Conservation (phyloP, 2,113 vertebrate genomes). For the Pholis gunnellus region DNA sequence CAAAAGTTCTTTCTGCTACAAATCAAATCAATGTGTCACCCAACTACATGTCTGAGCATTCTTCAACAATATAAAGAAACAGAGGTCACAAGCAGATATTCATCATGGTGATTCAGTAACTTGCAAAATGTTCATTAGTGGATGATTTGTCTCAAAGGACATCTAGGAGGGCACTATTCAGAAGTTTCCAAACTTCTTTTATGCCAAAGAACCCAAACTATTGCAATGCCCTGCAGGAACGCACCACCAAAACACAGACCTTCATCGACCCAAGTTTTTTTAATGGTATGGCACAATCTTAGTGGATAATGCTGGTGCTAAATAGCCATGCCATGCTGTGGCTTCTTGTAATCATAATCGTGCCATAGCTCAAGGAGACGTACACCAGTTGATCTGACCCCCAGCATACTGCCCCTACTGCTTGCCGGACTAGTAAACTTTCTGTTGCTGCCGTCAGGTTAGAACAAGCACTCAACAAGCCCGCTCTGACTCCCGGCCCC, state of each 20-base stretch:
- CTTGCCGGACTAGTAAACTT: too few relatives aligned
- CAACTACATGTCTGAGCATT: constrained; percentile 22
- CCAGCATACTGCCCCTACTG: too few relatives aligned
- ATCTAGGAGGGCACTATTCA: neutral
- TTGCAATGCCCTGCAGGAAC: neutral
- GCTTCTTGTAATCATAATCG: neutral
- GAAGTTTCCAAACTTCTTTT: neutral
- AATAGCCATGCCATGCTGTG: neutral
- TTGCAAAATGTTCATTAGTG: constrained; percentile 25
- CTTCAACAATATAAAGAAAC: constrained; percentile 36
- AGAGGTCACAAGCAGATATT: constrained; percentile 34
- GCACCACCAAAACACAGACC: neutral
- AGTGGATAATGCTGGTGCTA: neutral
- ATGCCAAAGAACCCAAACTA: neutral
- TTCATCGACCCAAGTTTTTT: neutral
- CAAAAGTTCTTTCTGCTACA: constrained; percentile 55
- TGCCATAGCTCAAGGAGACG: too few relatives aligned
- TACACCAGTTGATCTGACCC: too few relatives aligned
- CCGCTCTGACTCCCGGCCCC: neutral
- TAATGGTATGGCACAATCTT: neutral
- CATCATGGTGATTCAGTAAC: constrained; percentile 33
- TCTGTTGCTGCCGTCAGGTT: too few relatives aligned
- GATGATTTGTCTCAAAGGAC: constrained; percentile 4
- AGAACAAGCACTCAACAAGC: too few relatives aligned
- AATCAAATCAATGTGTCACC: constrained; percentile 52